Evolutionary conservation across 2,113 vertebrate genomes (phyloP), one percentile per base, ranked within the genome.

Genomic region (Lates calcarifer): DNA sequence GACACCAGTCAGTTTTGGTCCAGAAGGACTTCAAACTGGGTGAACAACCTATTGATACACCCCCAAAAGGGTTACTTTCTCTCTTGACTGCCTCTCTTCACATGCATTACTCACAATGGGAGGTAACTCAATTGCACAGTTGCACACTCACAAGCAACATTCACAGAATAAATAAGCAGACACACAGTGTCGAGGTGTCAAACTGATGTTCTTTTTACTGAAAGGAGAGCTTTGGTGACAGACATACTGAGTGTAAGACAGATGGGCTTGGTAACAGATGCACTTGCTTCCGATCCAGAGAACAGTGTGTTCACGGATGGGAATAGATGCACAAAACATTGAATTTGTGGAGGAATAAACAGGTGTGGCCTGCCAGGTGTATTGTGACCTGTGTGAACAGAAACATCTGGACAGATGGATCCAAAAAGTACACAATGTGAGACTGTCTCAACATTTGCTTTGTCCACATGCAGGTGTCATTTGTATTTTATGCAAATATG

Each of bases 1-100:
- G 20, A n/a, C 20, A 49, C 63, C 12, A 13, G 51, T 65, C 73
- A 67, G 58, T 77, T 57, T 29, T 71, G 61, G 28, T 60, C 75
- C 28, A 53, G 28, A 61, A 63, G 22, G 67, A 60, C 26, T 60
- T 70, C 0, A 66, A 65, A 74, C 72, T 74, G 74, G 68, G 76
- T 80, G 77, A 86, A 65, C 69, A 81, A 51, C 49, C 39, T 22
- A 65, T 74, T 77, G 68, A 79, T 70, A 43, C 29, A n/a, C 37
- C 57, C n/a, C 76, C 13, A 68, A 47, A 79, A 57, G 70, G 45
- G 68, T 75, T 63, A 24, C 45, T 69, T 5, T 28, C 26, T 60
- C 69, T 67, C 45, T 47, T 10, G 13, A 71, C 61, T 53, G 37
- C 29, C n/a, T 33, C 39, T 35, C 64, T 51, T 4, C 51, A 41